Evolutionary conservation across 2,888 invertebrate genomes (phyloP).

Genomic region (Heliconius erato): DNA sequence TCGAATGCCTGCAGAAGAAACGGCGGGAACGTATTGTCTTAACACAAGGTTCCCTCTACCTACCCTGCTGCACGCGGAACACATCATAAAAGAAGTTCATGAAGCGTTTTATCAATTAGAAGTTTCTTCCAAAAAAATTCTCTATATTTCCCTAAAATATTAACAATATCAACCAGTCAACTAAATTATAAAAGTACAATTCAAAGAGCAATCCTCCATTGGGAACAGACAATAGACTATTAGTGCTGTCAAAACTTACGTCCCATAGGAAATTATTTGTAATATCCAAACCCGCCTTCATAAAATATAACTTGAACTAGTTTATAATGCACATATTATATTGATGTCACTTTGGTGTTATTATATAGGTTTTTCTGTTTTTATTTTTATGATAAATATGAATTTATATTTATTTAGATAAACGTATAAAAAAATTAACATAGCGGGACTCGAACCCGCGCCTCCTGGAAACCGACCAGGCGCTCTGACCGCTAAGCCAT

Average conservation of each 20-base stretch:
- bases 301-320: constrained; percentile 44
- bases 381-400: not conserved
- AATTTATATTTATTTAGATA: no score
- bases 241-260: constrained; percentile 48
- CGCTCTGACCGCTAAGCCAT: no score
- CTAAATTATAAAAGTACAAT: constrained; percentile 9
- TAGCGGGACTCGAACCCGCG: no score
- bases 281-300: constrained; percentile 40
- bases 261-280: constrained; percentile 43
- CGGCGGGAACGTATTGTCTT: not conserved
- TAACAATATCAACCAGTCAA: not conserved
- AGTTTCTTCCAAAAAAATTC: not conserved
- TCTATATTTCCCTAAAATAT: not conserved
- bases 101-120: not conserved
- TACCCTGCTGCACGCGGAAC: not conserved
- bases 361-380: not conserved
- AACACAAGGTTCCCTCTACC: not conserved
- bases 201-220: constrained; percentile 7
- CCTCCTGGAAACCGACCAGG: no score
- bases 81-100: not conserved
- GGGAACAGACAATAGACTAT: constrained; percentile 49
- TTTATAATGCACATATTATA: constrained; percentile 31
- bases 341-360: not conserved
- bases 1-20: no score
- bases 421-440: no score